Base-by-base conservation (phyloP, 2,113 vertebrate species). In the Peromyscus polionotus region DNA sequence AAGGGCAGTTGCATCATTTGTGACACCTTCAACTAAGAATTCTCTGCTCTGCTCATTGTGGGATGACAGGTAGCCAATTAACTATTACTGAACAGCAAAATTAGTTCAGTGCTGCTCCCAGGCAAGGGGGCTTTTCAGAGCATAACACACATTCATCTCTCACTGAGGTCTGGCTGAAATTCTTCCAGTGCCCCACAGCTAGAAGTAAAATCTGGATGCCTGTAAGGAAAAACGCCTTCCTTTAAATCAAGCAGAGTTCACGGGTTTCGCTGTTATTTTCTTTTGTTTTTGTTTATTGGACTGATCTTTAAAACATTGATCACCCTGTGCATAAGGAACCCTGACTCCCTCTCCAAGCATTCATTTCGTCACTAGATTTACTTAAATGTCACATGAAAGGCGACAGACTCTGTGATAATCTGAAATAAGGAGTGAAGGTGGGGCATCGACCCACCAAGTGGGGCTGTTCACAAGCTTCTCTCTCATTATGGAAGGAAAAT, bases 361-460 rank as follows among this genome's bases (percentile, higher is more conserved):
- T 84, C 88, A 4, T 88, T 84, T 65, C 65, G 57, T 97, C n/a
- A 91, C 42, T 84, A 36, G 54, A 42, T 88, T 96, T 96, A 96
- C 42, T 95, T 96, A 92, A 54, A 91, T 77, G 28, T 84, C 88
- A 98, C 96, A 80, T 95, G 77, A 96, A 36, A 92, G 19, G 48
- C 22, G 97, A 93, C 79, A 89, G 95, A 97, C 83, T 68, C 57
- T 93, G 70, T 1, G n/a, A 95, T 93, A 92, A 95, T 91, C 75
- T 93, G 97, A 85, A 89, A 68, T 97, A 97, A 75, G 70, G 98
- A 90, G 92, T 73, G 73, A 70, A 98, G 96, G 48, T 70, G 95
- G 10, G 65, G 97, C 97, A 83, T 17, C 68, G 42, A 92, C 31
- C 93, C 90, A 96, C 94, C 92, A 96, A 96, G 19, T 51, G 89